phyloP scores from a whole-genome alignment of 2,888 invertebrate genomes.

The Petrolisthes cinctipes region DNA sequence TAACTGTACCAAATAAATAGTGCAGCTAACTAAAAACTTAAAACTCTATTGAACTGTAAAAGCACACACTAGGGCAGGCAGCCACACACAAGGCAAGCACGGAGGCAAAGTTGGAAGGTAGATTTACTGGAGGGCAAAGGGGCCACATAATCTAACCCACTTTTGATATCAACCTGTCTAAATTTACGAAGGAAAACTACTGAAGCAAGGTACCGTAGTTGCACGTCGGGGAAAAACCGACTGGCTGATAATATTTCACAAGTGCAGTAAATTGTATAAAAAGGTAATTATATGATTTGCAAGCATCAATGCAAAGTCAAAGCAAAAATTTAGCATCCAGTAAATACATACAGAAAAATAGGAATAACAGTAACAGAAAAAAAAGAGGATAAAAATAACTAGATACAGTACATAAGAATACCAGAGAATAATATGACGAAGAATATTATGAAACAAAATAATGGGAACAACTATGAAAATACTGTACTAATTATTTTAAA shows the following conservation, averaged over 20 bases:
- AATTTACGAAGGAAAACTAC: too few species aligned
- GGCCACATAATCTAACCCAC: too few species aligned
- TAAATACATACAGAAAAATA: background rate
- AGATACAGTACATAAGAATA: background rate
- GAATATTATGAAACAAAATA: too few species aligned
- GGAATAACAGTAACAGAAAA: background rate
- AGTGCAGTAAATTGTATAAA: too few species aligned
- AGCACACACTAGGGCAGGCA: slow-evolving; percentile 12
- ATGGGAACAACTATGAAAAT: too few species aligned
- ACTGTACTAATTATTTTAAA: too few species aligned
- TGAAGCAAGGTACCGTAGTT: too few species aligned
- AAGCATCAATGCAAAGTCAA: background rate
- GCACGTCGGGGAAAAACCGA: too few species aligned
- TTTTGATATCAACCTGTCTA: too few species aligned
- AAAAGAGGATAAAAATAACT: background rate
- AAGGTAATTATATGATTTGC: background rate
- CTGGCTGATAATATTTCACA: too few species aligned
- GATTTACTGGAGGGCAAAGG: background rate
- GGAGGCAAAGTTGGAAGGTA: background rate
- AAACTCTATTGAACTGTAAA: background rate
- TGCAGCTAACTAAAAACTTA: background rate
- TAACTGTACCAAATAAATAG: background rate
- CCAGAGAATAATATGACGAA: too few species aligned
- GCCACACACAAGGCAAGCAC: background rate
- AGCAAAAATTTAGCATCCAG: background rate